Percentiles rank a stretch among this genome's conserved stretches.
phyloP scores from a whole-genome alignment of 1,140 invertebrate genomes.

The Drosophila takahashii region DNA sequence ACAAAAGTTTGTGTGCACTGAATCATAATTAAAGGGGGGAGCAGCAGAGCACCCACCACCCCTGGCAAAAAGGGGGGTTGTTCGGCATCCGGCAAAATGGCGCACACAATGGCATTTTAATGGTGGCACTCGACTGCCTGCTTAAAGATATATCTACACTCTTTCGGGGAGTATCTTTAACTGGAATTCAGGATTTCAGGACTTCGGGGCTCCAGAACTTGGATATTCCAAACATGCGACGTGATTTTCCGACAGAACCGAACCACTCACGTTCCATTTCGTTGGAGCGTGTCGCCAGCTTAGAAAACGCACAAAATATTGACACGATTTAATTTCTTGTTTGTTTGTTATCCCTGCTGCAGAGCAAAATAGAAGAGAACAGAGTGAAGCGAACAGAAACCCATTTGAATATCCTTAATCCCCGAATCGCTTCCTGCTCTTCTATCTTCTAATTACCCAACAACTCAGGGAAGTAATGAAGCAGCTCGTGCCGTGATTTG shows the following conservation, averaged over 20 bases:
- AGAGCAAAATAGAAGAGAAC: background rate
- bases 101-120: conserved; percentile 67
- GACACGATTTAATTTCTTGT: conserved; percentile 56
- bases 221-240: conserved; percentile 30
- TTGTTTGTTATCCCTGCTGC: conserved; percentile 39
- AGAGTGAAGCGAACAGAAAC: conserved; percentile 1
- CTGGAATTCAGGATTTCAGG: conserved; percentile 8
- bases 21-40: conserved; percentile 73
- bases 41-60: background rate
- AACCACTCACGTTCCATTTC: conserved; percentile 29
- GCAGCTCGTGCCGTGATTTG: conserved; percentile 70
- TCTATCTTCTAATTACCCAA: conserved; percentile 69
- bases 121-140: conserved; percentile 61
- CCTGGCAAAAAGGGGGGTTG: conserved; percentile 16
- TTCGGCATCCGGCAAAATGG: conserved; percentile 58
- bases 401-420: conserved; percentile 63
- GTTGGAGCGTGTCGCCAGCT: conserved; percentile 34
- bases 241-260: conserved; percentile 21
- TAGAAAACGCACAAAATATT: conserved; percentile 46
- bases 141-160: conserved; percentile 35
- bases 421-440: conserved; percentile 38
- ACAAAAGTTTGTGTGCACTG: conserved; percentile 82
- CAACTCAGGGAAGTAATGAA: conserved; percentile 73
- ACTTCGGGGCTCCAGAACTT: background rate
- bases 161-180: conserved; percentile 13